Percentiles rank a stretch among this genome's conserved stretches.
Evolutionary conservation across 2,113 vertebrate genomes (phyloP).

Genomic region (Haemorhous mexicanus): DNA sequence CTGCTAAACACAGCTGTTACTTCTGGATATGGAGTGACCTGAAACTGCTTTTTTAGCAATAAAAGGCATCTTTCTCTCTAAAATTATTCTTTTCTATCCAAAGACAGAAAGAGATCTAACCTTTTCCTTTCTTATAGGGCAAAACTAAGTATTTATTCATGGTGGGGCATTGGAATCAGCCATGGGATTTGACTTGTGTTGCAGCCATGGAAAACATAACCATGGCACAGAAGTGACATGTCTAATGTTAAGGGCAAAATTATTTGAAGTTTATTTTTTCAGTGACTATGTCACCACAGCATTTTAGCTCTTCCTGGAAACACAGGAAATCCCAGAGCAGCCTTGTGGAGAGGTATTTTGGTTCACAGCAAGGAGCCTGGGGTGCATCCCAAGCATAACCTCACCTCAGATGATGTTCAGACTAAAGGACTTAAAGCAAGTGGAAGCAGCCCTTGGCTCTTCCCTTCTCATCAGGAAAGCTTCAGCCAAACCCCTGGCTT

Average conservation of each 20-base stretch:
- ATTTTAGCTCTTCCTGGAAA: background rate
- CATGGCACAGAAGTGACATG: background rate
- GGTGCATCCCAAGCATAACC: background rate
- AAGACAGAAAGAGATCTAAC: background rate
- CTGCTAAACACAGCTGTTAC: slow-evolving; percentile 25
- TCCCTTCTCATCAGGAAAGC: background rate
- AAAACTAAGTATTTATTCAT: background rate
- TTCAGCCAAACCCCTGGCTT: background rate
- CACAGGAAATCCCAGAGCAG: background rate
- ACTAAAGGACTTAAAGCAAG: background rate
- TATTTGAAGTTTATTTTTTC: background rate
- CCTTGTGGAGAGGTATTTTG: background rate
- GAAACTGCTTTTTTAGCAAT: background rate
- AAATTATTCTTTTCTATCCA: background rate
- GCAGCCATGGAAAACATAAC: background rate
- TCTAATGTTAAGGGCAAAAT: background rate
- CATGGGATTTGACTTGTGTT: background rate
- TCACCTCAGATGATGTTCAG: background rate
- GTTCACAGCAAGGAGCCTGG: background rate
- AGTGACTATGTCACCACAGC: background rate
- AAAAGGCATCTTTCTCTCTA: background rate
- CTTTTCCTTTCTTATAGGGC: background rate
- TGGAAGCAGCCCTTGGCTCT: background rate
- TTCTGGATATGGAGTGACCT: background rate
- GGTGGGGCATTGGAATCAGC: background rate